These are phyloP conservation scores for Cryptus armator DNA, from an alignment of 2,888 invertebrate species.

Conservation along the genomic window DNA sequence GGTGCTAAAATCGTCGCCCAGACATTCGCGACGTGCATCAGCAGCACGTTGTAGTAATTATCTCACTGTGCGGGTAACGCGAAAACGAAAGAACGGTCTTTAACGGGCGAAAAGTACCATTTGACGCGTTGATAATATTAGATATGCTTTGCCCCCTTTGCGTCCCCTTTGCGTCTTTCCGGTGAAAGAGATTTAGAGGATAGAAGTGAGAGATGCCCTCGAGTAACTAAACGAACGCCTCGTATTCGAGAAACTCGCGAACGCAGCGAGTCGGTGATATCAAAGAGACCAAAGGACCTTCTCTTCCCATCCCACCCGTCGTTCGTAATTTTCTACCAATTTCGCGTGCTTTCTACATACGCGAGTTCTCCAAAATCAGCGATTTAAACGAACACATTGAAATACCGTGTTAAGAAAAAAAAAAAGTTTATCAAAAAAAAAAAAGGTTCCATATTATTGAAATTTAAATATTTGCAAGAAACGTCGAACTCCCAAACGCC, in stretches of 20 bases:
- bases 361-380: slow-evolving; percentile 20
- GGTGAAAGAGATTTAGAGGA: slow-evolving; percentile 41
- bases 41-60: slow-evolving; percentile 51
- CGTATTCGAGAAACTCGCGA: slow-evolving; percentile 17
- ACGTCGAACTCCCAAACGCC: too few relatives aligned
- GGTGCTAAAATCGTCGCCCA: slow-evolving; percentile 51
- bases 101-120: slow-evolving; percentile 63
- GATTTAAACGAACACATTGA: background rate
- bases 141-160: background rate
- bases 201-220: slow-evolving; percentile 2
- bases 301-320: background rate
- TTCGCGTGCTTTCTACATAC: background rate
- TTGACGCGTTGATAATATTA: slow-evolving; percentile 40
- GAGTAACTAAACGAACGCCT: slow-evolving; percentile 7
- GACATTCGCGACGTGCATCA: background rate
- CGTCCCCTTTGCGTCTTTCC: slow-evolving; percentile 59
- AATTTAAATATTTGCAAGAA: too few relatives aligned
- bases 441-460: too few relatives aligned
- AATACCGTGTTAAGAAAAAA: too few relatives aligned
- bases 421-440: too few relatives aligned
- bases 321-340: slow-evolving; percentile 33
- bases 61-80: slow-evolving; percentile 60
- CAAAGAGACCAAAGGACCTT: slow-evolving; percentile 59
- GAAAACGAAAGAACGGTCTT: slow-evolving; percentile 65
- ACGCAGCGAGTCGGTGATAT: slow-evolving; percentile 31